Percentiles rank a stretch among this genome's conserved stretches.
phyloP scores from a whole-genome alignment of 2,888 invertebrate species.

The Drosophila prolongata region DNA sequence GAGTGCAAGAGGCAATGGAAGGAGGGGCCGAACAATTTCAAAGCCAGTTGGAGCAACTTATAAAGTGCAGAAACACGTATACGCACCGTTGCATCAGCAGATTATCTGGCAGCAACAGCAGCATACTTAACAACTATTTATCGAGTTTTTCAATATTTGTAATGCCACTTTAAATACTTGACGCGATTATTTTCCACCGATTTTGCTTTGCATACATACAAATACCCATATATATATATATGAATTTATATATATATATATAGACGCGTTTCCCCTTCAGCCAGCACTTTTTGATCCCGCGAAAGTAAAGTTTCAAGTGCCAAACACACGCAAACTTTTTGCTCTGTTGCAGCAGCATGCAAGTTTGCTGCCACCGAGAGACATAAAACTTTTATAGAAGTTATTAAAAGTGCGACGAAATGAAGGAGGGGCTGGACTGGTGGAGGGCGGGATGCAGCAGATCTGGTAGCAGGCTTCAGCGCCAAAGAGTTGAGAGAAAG shows the following conservation, averaged over 20 bases:
- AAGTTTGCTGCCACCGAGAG: constrained; percentile 62
- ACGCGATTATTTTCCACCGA: constrained; percentile 73
- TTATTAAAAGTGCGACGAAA: constrained; percentile 73
- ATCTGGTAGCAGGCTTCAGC: constrained; percentile 41
- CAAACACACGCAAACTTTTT: constrained; percentile 77
- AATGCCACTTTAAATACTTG: constrained; percentile 81
- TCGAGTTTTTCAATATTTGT: constrained; percentile 82
- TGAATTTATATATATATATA: not conserved
- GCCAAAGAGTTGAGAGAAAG: constrained; percentile 47
- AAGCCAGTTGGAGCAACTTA: constrained; percentile 21
- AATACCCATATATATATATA: not conserved
- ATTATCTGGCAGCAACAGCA: constrained; percentile 35
- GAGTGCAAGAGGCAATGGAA: not conserved
- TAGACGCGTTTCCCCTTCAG: constrained; percentile 2
- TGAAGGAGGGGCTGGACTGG: not conserved
- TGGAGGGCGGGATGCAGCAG: not conserved
- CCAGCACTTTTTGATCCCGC: constrained; percentile 22
- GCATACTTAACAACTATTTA: constrained; percentile 77
- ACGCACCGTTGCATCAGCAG: constrained; percentile 41
- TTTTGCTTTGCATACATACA: constrained; percentile 63
- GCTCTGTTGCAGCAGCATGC: constrained; percentile 52
- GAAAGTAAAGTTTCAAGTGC: constrained; percentile 73
- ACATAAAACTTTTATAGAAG: constrained; percentile 77
- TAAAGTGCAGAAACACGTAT: constrained; percentile 38
- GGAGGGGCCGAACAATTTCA: constrained; percentile 1